Base-by-base conservation (phyloP, 2,797 vertebrate genomes). In the Tangara arthus region DNA sequence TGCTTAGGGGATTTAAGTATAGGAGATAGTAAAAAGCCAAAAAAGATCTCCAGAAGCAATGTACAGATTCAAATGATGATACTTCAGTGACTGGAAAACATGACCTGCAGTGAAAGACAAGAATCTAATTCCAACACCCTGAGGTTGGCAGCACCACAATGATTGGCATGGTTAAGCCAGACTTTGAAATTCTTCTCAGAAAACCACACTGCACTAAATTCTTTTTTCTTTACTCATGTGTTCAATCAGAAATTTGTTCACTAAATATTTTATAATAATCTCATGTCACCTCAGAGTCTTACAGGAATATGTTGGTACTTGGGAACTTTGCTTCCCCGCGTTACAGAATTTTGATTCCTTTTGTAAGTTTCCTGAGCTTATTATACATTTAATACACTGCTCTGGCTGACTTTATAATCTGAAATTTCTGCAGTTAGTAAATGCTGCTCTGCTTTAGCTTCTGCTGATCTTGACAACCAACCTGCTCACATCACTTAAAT, bases 381-480 rank as follows among this genome's bases (percentile, higher is more conserved):
- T 95, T 87, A 73, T 37, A 24, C 30, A 34, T 68, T 73, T 66
- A 71, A 87, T 81, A 82, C 68, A 64, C 55, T 5, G 5, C 59
- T 80, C 41, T 2, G 14, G 27, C 80, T 76, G 47, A 34, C 56
- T 65, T 27, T 59, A 35, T 53, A 20, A 8, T 65, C 47, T 91
- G 59, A 44, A 28, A 76, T 85, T 82, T 85, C 89, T 71, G 52
- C 46, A 80, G 44, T 47, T 82, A 61, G 37, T 26, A 93, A 83
- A 85, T 35, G 41, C 64, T 85, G 44, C 82, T 91, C 41, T 90
- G 76, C 80, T 81, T 85, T 85, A 89, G 47, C 68, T 90, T 69
- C 66, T 93, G 73, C 80, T 94, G 70, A 78, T 93, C 87, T 41
- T 52, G 77, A 71, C 68, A 87, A 37, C 66, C 75, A 84, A 68